These are phyloP conservation scores for Bos indicus DNA, from an alignment of 2,113 vertebrate species.

Conservation along the genomic window DNA sequence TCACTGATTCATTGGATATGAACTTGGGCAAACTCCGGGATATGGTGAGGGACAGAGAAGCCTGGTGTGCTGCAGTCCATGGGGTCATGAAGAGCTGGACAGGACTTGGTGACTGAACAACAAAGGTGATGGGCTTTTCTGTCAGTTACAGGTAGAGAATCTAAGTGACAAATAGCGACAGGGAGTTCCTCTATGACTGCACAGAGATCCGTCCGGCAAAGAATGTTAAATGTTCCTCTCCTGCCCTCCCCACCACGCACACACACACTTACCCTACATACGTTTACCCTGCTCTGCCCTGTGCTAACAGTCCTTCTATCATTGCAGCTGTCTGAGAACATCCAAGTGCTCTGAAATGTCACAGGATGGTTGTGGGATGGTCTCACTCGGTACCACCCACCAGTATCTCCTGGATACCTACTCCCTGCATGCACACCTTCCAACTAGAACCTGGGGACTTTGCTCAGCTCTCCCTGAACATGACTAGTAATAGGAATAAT, in stretches of 20 bases:
- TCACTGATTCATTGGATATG: background rate
- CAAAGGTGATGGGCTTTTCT: background rate
- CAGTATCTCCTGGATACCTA: background rate
- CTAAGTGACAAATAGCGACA: background rate
- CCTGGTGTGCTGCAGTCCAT: background rate
- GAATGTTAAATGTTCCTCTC: background rate
- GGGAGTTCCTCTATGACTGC: background rate
- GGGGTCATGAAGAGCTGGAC: background rate
- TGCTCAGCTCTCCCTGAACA: background rate
- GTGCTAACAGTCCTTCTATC: background rate
- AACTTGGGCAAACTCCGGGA: background rate
- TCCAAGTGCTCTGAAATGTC: background rate
- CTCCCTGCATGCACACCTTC: fast-evolving
- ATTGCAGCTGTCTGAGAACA: background rate
- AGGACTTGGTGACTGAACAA: background rate
- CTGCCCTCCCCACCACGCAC: background rate
- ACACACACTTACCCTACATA: background rate
- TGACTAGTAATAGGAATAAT: background rate
- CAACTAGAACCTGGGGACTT: background rate
- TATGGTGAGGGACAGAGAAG: background rate
- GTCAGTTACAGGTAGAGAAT: background rate
- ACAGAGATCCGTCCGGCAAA: background rate
- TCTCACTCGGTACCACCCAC: background rate
- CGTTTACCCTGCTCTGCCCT: fast-evolving
- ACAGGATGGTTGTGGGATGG: background rate